These are phyloP conservation scores for Bugula neritina DNA, from an alignment of 2,888 invertebrate species.

Conservation along the genomic window DNA sequence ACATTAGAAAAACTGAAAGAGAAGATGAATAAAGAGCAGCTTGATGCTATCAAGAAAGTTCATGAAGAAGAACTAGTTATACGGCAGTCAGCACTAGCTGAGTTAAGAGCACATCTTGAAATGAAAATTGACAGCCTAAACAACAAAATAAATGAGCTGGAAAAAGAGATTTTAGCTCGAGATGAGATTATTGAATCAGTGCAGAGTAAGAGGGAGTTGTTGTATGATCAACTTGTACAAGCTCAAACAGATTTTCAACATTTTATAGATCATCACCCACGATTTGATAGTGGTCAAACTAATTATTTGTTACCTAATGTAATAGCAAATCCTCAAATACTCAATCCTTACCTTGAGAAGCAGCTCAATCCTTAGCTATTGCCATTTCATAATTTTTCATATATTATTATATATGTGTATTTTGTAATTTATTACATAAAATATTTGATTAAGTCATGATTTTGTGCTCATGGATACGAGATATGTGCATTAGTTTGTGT, in stretches of 20 bases:
- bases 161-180: background rate
- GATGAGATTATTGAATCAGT: background rate
- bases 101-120: background rate
- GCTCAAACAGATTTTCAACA: background rate
- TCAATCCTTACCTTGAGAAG: background rate
- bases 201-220: slow-evolving; percentile 7
- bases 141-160: background rate
- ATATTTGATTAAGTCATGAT: no score
- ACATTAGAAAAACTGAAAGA: slow-evolving; percentile 30
- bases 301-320: background rate
- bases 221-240: slow-evolving; percentile 3
- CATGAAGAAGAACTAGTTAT: slow-evolving; percentile 73
- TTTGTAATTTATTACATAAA: no score
- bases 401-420: no score
- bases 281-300: slow-evolving; percentile 16
- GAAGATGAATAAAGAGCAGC: slow-evolving; percentile 33
- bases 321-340: background rate
- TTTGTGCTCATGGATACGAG: no score
- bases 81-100: slow-evolving; percentile 58
- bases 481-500: no score
- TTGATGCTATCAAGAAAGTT: slow-evolving; percentile 32
- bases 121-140: background rate
- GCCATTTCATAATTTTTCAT: no score
- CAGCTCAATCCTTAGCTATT: no score
- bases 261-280: slow-evolving; percentile 1